Conservation (phyloP, 1,140 invertebrate species). For the Caerostris extrusa region DNA sequence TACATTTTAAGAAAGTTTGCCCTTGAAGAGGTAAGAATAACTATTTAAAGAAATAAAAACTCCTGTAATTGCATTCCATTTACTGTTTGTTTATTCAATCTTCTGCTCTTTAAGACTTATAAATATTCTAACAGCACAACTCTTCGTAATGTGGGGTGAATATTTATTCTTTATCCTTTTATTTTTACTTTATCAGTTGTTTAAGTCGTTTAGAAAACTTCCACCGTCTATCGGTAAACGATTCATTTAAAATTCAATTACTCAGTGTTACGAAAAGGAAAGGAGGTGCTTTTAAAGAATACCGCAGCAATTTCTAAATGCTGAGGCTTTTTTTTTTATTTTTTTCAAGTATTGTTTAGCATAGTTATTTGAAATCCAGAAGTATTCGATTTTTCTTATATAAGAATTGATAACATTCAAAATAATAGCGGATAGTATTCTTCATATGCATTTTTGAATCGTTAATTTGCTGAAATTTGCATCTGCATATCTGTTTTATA, state of each 20-base stretch:
- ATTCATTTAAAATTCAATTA: constrained; percentile 69
- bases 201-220: constrained; percentile 39
- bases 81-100: constrained; percentile 51
- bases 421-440: too few relatives aligned
- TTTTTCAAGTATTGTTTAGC: not conserved
- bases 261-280: not conserved
- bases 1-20: not conserved
- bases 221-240: constrained; percentile 48
- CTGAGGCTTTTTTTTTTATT: constrained; percentile 22
- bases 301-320: constrained; percentile 39
- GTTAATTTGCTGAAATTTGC: too few relatives aligned
- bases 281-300: constrained; percentile 17
- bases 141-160: not conserved
- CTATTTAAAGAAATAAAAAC: constrained; percentile 48
- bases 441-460: too few relatives aligned
- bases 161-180: constrained; percentile 17
- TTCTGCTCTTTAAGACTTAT: constrained; percentile 49
- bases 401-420: too few relatives aligned
- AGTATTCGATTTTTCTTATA: too few relatives aligned
- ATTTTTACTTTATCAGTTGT: constrained; percentile 38
- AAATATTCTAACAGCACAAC: constrained; percentile 49
- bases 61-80: constrained; percentile 39
- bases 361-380: too few relatives aligned
- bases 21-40: not conserved
- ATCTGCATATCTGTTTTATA: too few relatives aligned